phyloP scores from a whole-genome alignment of 2,797 vertebrate species.

The Pristis pectinata region DNA sequence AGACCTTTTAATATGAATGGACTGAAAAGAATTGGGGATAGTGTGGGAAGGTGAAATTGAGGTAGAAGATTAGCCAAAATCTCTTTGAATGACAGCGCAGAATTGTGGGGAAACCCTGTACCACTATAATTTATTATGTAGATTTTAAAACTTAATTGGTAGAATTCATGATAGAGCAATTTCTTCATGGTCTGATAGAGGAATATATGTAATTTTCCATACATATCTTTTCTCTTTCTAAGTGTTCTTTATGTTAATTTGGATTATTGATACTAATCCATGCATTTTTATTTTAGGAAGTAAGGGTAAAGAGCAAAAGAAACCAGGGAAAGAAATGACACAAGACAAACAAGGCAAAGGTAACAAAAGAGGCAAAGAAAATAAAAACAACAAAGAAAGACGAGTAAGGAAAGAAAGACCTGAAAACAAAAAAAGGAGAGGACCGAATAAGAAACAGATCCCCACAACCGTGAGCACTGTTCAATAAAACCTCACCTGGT shows the following conservation, averaged over 20 bases:
- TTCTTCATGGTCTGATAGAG: background rate
- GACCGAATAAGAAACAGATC: constrained; percentile 67
- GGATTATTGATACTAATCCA: background rate
- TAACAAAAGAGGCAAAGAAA: constrained; percentile 51
- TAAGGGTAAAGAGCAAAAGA: constrained; percentile 68
- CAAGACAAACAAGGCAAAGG: constrained; percentile 43
- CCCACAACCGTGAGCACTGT: constrained; percentile 59
- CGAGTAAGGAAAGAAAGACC: constrained; percentile 77
- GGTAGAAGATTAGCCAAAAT: no score
- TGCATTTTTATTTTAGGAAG: constrained; percentile 59
- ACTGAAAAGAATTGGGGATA: no score
- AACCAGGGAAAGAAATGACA: constrained; percentile 67
- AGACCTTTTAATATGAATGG: no score
- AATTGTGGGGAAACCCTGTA: no score
- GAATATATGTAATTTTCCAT: background rate
- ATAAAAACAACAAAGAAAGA: constrained; percentile 64
- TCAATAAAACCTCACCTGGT: constrained; percentile 62
- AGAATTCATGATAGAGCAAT: background rate
- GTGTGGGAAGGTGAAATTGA: no score
- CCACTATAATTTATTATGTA: background rate
- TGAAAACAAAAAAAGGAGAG: constrained; percentile 77
- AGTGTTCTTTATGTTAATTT: constrained; percentile 6
- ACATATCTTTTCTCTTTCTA: background rate
- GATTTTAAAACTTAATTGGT: background rate
- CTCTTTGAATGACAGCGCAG: no score